Conservation (phyloP, 2,888 invertebrate species). For the Theristus sp. region DNA sequence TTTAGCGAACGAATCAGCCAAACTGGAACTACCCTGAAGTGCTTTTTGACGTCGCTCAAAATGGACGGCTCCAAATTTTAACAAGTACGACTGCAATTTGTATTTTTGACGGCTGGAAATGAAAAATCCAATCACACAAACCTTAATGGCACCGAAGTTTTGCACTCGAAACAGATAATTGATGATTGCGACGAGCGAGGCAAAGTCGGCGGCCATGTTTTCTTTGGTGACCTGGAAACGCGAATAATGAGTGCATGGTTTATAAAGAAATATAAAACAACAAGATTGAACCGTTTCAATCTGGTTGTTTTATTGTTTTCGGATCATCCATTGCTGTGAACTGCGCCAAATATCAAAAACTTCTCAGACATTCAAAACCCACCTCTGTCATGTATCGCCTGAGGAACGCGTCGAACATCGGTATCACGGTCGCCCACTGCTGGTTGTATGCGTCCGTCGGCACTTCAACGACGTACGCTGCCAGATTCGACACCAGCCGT, state of each 20-base stretch:
- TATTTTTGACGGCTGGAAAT: not conserved
- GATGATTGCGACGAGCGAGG: constrained; percentile 22
- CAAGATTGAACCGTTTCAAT: not conserved
- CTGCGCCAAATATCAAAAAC: too few species aligned
- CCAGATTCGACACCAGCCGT: constrained; percentile 67
- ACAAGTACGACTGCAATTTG: not conserved
- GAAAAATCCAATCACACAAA: constrained; percentile 29
- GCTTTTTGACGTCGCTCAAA: too few species aligned
- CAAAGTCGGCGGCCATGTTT: not conserved
- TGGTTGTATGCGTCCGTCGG: constrained; percentile 53
- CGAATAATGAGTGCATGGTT: not conserved
- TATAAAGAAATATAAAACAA: not conserved
- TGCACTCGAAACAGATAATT: constrained; percentile 54
- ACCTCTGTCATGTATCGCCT: constrained; percentile 35
- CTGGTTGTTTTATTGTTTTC: too few species aligned
- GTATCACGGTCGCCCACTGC: constrained; percentile 59
- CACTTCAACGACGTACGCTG: constrained; percentile 75
- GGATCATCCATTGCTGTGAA: too few species aligned
- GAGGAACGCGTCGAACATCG: constrained; percentile 67
- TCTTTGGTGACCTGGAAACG: not conserved
- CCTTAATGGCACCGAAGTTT: constrained; percentile 58
- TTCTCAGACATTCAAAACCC: too few species aligned
- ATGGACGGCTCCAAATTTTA: not conserved
- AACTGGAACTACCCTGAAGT: constrained; percentile 54
- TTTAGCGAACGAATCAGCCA: constrained; percentile 91